phyloP scores from a whole-genome alignment of 2,888 invertebrate genomes.

The Leptothorax acervorum region DNA sequence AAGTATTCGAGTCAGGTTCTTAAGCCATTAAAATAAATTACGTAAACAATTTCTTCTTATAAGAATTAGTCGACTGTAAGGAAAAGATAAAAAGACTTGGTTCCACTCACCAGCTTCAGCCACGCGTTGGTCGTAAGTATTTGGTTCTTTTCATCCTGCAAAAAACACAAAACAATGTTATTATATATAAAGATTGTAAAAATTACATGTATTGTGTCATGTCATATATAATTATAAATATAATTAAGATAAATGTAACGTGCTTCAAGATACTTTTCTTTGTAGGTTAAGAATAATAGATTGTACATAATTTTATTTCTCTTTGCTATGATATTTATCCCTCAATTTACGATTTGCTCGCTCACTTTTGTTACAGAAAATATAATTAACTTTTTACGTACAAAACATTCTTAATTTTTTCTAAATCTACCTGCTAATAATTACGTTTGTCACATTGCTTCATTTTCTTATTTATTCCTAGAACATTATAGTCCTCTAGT shows the following conservation, averaged over 20 bases:
- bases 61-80: neutral
- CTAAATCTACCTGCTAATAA: neutral
- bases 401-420: neutral
- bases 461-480: neutral
- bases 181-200: neutral
- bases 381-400: neutral
- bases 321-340: neutral
- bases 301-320: neutral
- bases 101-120: conserved; percentile 97
- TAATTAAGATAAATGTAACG: neutral
- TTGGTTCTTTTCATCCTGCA: conserved; percentile 99
- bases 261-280: neutral
- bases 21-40: conserved; percentile 5
- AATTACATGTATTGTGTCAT: neutral
- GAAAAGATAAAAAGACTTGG: neutral
- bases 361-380: neutral
- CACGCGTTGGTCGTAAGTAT: conserved; percentile 99
- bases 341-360: neutral
- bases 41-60: neutral
- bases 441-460: neutral
- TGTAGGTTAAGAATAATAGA: neutral
- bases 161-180: conserved; percentile 68
- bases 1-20: neutral
- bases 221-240: neutral
- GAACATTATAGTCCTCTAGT: neutral